Conservation (phyloP, 2,888 invertebrate species). For the Xestia c-nigrum region DNA sequence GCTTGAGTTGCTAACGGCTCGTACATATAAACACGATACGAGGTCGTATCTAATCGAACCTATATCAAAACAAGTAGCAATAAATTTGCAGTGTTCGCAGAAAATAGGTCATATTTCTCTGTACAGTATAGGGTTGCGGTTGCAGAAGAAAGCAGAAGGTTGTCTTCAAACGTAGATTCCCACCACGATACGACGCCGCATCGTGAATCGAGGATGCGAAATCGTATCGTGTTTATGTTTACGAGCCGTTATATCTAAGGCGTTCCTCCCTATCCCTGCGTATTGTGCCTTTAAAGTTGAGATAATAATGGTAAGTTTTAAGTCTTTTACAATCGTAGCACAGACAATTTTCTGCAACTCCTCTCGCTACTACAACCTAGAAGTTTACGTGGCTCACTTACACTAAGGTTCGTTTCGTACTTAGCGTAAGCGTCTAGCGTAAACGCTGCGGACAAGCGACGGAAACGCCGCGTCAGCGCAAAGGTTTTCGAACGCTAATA, state of each 20-base stretch:
- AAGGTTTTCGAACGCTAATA: neutral
- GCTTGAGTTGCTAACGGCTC: neutral
- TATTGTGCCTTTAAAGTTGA: neutral
- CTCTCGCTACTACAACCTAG: neutral
- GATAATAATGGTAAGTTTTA: neutral
- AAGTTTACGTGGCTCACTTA: neutral
- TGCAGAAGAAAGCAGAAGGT: too few species aligned
- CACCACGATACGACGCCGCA: too few species aligned
- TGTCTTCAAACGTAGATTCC: too few species aligned
- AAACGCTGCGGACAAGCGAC: neutral
- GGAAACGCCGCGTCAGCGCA: neutral
- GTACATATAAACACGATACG: too few species aligned
- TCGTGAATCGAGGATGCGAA: too few species aligned
- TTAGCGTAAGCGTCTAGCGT: neutral
- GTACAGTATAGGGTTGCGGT: too few species aligned
- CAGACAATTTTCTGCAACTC: neutral
- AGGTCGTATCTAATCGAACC: too few species aligned
- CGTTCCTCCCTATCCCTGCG: neutral
- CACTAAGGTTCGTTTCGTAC: neutral
- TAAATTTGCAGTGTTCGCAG: too few species aligned
- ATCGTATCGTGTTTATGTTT: too few species aligned
- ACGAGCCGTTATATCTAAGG: neutral
- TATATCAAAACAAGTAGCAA: too few species aligned
- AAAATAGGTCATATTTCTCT: too few species aligned
- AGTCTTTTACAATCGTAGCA: neutral